Percentiles rank a stretch among this genome's conserved stretches.
These are phyloP conservation scores for Hydra vulgaris DNA, from an alignment of 30 jellyfish, hydroid and myxozoan species.

Conservation along the genomic window DNA sequence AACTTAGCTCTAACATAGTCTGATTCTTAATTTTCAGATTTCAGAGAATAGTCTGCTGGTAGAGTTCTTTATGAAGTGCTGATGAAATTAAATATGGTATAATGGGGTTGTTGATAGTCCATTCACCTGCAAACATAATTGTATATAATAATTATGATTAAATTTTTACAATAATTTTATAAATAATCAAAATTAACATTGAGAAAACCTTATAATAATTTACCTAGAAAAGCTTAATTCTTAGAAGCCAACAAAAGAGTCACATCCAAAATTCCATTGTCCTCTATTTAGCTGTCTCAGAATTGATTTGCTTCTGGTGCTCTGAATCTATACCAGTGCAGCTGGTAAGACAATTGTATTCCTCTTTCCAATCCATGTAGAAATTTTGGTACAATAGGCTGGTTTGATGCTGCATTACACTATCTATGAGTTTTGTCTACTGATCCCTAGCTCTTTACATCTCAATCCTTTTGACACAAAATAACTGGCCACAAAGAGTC, in stretches of 20 bases:
- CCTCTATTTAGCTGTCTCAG: not conserved
- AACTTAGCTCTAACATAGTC: no score
- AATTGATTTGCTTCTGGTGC: not conserved
- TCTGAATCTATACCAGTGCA: not conserved
- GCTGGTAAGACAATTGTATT: not conserved
- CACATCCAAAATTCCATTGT: not conserved
- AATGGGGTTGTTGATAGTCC: no score
- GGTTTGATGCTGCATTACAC: not conserved
- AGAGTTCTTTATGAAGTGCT: no score
- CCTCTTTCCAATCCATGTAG: not conserved
- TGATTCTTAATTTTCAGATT: no score
- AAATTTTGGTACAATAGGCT: not conserved
- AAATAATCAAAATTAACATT: no score
- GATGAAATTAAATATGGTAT: no score
- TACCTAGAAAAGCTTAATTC: not conserved
- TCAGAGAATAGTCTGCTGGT: no score
- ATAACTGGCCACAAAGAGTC: not conserved
- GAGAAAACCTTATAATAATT: not conserved
- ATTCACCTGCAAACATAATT: not conserved
- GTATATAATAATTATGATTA: not conserved
- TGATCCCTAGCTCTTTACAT: not conserved
- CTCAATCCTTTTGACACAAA: not conserved
- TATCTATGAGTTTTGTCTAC: not conserved
- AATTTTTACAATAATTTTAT: not conserved
- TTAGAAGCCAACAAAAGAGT: not conserved